Evolutionary conservation across 2,888 invertebrate genomes (phyloP), one percentile per base, ranked within the genome.

Genomic region (Rhimphoctona megacephalus): DNA sequence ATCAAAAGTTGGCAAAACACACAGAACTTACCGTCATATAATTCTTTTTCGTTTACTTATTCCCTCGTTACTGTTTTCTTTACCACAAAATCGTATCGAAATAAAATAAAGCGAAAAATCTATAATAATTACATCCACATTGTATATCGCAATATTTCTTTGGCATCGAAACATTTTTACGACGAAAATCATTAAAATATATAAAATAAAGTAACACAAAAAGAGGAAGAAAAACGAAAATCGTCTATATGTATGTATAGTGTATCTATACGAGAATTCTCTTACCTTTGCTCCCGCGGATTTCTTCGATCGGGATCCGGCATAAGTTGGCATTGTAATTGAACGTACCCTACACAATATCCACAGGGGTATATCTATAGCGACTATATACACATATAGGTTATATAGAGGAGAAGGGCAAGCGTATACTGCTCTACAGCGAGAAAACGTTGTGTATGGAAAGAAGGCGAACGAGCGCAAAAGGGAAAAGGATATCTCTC

Each of bases 361-460:
- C 70, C 61, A 46, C 0, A 61, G 7, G 43, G 1, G 25, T n/a
- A 66, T 30, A 83, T 49, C 57, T 67, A 52, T 74, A 76, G 54
- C 30, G 33, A 66, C 49, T 3, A 54, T 70, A 64, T 33, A 39
- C 22, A 81, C 8, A 52, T 52, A 70, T 70, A 72, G 52, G 66
- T 25, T 78, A 79, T 46, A 36, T 54, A 36, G 61, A 61, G 57
- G 83, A 72, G 70, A 52, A 76, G 83, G 61, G 83, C 85, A 73
- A 67, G 69, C 61, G 72, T 70, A 80, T 72, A 78, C 61, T 64
- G 73, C 7, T 57, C 49, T 79, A 61, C 25, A 69, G 69, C 57
- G 74, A 84, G 79, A 82, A 86, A 86, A 81, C 81, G 78, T 86
- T 81, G 84, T 85, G 88, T 81, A 87, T 77, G 85, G 84, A 79